Conservation (phyloP, 1,140 invertebrate species). For the Aleiodes sp. region DNA sequence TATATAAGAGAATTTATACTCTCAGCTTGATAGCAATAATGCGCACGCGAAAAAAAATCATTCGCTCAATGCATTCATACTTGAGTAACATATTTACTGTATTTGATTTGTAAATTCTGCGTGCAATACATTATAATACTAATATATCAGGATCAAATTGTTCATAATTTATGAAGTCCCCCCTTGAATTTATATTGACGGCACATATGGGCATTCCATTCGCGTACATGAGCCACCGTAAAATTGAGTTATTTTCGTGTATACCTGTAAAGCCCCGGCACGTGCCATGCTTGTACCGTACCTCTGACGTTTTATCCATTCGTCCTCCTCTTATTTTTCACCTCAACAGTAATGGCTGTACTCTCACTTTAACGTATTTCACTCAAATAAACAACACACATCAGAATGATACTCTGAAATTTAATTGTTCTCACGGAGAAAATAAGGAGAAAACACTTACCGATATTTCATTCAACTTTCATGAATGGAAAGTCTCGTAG, state of each 20-base stretch:
- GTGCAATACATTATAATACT: too few species aligned
- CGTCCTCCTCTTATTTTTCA: not conserved
- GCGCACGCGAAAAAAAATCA: not conserved
- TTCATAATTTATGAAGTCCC: too few species aligned
- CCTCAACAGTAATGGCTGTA: not conserved
- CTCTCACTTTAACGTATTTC: not conserved
- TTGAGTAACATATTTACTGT: too few species aligned
- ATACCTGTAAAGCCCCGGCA: slow-evolving; percentile 12
- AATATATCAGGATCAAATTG: too few species aligned
- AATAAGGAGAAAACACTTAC: slow-evolving; percentile 18
- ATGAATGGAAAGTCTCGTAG: slow-evolving; percentile 9
- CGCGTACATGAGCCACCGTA: not conserved
- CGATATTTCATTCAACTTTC: slow-evolving; percentile 21
- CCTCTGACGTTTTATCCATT: not conserved
- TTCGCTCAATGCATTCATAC: not conserved
- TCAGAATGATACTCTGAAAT: slow-evolving; percentile 3
- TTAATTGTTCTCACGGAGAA: not conserved
- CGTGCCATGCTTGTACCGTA: not conserved
- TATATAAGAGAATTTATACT: not conserved
- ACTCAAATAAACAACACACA: not conserved
- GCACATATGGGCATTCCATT: not conserved
- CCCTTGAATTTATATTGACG: not conserved
- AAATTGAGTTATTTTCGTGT: slow-evolving; percentile 6
- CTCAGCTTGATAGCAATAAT: not conserved
- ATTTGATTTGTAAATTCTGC: too few species aligned